phyloP scores from a whole-genome alignment of 1,140 invertebrate species.

The Saccostrea cuccullata region DNA sequence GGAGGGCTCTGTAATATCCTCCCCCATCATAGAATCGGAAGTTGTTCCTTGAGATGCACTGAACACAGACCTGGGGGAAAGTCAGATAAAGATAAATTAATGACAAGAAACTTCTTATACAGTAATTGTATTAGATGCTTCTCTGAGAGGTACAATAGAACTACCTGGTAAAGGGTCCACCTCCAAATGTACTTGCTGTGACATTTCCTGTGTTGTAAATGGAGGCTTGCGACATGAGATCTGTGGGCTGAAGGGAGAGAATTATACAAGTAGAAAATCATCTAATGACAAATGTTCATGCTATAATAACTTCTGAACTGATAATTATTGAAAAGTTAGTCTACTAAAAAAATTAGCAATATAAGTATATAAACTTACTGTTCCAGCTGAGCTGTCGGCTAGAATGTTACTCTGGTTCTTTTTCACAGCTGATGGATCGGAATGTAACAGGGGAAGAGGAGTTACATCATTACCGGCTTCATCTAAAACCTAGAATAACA shows the following conservation, averaged over 20 bases:
- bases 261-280: background rate
- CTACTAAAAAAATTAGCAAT: background rate
- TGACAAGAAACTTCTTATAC: background rate
- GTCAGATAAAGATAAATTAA: background rate
- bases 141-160: background rate
- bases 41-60: slow-evolving; percentile 73
- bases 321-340: background rate
- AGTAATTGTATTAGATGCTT: background rate
- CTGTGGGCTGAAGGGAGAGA: slow-evolving; percentile 68
- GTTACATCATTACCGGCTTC: slow-evolving; percentile 71
- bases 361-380: slow-evolving; percentile 66
- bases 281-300: background rate
- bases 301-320: background rate
- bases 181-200: slow-evolving; percentile 74
- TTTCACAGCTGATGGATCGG: slow-evolving; percentile 67
- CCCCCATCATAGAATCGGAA: slow-evolving; percentile 63
- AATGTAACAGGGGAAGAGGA: slow-evolving; percentile 70
- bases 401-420: slow-evolving; percentile 74
- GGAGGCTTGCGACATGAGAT: slow-evolving; percentile 74
- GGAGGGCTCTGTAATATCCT: slow-evolving; percentile 63
- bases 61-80: slow-evolving; percentile 72
- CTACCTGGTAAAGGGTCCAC: slow-evolving; percentile 76
- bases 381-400: slow-evolving; percentile 71
- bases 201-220: slow-evolving; percentile 72
- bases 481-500: too few relatives aligned